These are phyloP conservation scores for Tyrannus savana DNA, from an alignment of 2,113 vertebrate genomes.

Conservation along the genomic window DNA sequence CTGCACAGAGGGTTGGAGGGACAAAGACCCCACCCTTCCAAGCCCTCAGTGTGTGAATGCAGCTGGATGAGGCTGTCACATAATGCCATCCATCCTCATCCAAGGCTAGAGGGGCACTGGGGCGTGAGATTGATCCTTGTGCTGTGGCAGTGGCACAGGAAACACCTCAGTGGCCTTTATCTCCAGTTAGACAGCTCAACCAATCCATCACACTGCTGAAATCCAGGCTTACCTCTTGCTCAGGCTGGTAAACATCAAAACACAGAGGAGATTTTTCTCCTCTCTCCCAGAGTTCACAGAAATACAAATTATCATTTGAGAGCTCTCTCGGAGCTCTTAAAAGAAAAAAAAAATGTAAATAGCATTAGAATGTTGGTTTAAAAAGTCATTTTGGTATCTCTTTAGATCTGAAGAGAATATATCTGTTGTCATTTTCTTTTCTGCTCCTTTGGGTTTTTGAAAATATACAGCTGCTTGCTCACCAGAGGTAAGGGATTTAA, in stretches of 20 bases:
- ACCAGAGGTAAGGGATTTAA: background rate
- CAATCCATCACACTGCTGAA: background rate
- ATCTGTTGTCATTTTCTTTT: background rate
- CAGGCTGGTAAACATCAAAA: background rate
- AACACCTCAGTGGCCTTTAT: background rate
- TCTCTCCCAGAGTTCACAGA: background rate
- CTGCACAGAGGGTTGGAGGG: background rate
- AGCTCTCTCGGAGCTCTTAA: background rate
- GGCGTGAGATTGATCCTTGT: background rate
- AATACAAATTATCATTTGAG: background rate
- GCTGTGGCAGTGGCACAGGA: background rate
- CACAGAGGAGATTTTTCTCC: background rate
- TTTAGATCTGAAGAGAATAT: background rate
- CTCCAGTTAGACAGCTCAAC: background rate
- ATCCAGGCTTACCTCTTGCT: background rate
- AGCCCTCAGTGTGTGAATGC: background rate
- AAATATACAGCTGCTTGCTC: background rate
- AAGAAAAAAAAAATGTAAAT: background rate
- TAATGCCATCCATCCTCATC: fast-evolving
- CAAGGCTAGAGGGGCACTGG: background rate
- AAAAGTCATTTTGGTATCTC: background rate
- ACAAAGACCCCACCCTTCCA: fast-evolving
- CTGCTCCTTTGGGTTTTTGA: background rate
- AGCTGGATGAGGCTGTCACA: background rate
- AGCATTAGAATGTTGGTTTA: conserved; percentile 12